phyloP scores from a whole-genome alignment of 2,113 vertebrate species.

The Laterallus jamaicensis region DNA sequence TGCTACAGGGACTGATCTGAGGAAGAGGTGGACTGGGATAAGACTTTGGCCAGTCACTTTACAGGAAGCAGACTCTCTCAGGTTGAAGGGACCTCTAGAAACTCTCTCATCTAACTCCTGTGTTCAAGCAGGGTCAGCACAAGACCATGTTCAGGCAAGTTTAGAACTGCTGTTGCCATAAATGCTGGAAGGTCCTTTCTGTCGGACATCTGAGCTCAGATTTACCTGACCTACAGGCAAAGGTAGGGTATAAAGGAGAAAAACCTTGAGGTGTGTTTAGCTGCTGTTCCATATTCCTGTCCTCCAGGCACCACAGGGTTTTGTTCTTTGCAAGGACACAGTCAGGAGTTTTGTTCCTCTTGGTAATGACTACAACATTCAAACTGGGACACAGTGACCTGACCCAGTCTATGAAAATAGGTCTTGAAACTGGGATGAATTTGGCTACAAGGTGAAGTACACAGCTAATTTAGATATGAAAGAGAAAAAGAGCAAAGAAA shows the following conservation, averaged over 20 bases:
- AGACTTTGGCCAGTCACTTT: neutral
- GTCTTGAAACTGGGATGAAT: neutral
- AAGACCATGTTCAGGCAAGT: rapidly evolving
- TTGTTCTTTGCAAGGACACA: neutral
- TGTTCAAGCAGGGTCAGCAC: neutral
- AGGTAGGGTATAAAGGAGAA: neutral
- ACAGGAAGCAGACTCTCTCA: neutral
- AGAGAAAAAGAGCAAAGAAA: neutral
- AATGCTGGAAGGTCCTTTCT: neutral
- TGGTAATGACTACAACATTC: neutral
- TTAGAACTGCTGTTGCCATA: neutral
- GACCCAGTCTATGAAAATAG: neutral
- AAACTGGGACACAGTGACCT: neutral
- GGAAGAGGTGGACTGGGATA: neutral
- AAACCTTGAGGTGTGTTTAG: neutral
- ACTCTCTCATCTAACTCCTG: neutral
- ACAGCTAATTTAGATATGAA: neutral
- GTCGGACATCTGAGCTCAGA: neutral
- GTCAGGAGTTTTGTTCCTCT: neutral
- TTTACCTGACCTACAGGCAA: neutral
- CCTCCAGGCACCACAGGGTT: rapidly evolving
- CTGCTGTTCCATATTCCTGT: neutral
- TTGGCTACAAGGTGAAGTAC: neutral
- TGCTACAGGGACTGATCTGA: neutral
- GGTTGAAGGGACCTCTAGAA: neutral